A percentile compares a stretch with the other conserved stretches of the same genome.
Conservation (phyloP, 2,888 invertebrate species). For the Hyles lineata region DNA sequence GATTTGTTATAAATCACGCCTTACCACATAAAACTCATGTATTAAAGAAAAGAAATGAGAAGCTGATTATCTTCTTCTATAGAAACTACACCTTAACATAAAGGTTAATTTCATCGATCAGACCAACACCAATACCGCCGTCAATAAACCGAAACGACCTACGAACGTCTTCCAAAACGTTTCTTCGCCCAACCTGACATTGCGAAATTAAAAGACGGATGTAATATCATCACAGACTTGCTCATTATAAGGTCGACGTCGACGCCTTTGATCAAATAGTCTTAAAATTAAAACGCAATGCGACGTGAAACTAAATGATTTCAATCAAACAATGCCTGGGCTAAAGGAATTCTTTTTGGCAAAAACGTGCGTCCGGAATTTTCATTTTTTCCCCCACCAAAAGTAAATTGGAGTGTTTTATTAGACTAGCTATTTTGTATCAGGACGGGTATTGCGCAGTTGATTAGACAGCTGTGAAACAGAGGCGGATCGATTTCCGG, state of each 20-base stretch:
- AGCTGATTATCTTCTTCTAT: neutral
- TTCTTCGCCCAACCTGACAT: slow-evolving; percentile 16
- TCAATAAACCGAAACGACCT: neutral
- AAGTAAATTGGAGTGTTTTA: neutral
- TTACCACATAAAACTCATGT: too few relatives aligned
- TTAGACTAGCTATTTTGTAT: neutral
- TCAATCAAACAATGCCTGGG: slow-evolving; percentile 11
- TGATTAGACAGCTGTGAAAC: neutral
- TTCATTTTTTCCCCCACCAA: neutral
- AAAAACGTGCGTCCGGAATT: neutral
- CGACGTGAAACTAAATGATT: slow-evolving; percentile 21
- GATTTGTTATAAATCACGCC: too few relatives aligned
- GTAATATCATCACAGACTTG: slow-evolving; percentile 16
- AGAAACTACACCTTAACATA: neutral
- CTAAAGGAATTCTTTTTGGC: slow-evolving; percentile 11
- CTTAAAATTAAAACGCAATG: slow-evolving; percentile 19
- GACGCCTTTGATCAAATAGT: slow-evolving; percentile 20
- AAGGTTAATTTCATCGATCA: neutral
- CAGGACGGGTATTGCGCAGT: neutral
- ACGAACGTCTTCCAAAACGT: neutral
- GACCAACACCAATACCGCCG: neutral
- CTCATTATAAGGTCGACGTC: slow-evolving; percentile 5
- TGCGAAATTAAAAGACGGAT: slow-evolving; percentile 5
- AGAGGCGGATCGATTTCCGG: too few relatives aligned
- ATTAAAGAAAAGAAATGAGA: neutral